phyloP scores from a whole-genome alignment of 2,797 vertebrate species.

The Pachyuromys duprasi region DNA sequence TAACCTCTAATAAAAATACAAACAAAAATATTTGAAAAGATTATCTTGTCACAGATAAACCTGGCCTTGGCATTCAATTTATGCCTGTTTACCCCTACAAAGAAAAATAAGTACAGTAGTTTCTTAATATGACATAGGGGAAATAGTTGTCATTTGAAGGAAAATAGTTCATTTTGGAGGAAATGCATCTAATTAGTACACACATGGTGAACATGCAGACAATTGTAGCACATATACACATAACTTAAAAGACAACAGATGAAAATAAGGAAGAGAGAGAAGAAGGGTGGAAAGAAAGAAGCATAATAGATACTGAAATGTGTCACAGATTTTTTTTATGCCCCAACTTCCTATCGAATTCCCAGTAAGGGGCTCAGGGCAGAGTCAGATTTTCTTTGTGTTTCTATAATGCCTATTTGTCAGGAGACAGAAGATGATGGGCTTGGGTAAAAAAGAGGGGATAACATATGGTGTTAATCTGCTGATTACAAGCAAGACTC shows the following conservation, averaged over 20 bases:
- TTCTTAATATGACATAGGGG: background rate
- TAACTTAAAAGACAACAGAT: background rate
- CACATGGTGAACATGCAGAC: background rate
- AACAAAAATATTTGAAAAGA: background rate
- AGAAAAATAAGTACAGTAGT: background rate
- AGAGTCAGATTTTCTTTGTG: background rate
- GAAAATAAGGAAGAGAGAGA: background rate
- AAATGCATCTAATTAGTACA: background rate
- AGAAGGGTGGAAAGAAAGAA: background rate
- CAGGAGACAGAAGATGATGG: background rate
- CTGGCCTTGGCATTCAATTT: background rate
- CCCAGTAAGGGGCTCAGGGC: background rate
- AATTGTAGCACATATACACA: background rate
- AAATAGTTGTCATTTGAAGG: background rate
- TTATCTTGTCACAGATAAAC: background rate
- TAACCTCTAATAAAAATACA: too few species aligned
- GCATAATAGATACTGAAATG: background rate
- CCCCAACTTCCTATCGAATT: background rate
- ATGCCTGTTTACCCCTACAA: background rate
- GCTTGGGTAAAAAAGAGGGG: too few species aligned
- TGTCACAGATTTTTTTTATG: background rate
- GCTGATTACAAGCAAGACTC: slow-evolving; percentile 51
- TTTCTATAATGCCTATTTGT: background rate
- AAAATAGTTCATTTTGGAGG: background rate
- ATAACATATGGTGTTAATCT: slow-evolving; percentile 28